Conservation (phyloP, 2,113 vertebrate species). For the Polypterus bichir region DNA sequence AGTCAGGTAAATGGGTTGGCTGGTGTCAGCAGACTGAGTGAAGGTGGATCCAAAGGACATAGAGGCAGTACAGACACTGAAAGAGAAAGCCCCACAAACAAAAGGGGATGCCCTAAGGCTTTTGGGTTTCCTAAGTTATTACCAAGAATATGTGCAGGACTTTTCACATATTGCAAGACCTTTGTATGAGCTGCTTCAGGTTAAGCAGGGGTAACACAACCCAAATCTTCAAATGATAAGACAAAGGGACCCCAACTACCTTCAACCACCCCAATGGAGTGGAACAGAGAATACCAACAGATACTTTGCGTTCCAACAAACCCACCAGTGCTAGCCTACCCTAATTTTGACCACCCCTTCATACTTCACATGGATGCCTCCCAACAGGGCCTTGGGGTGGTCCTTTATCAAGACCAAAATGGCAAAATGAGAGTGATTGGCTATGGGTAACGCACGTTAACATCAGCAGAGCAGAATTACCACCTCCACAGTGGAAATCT, state of each 20-base stretch:
- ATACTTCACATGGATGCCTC: not conserved
- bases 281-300: too few species aligned
- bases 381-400: not conserved
- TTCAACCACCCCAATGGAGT: too few species aligned
- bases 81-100: not conserved
- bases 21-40: not conserved
- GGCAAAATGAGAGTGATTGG: not conserved
- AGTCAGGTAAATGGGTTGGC: not conserved
- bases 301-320: not conserved
- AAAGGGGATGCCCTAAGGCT: not conserved
- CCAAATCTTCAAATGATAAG: not conserved
- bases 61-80: slow-evolving; percentile 15
- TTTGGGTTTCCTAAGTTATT: not conserved
- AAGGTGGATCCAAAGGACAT: slow-evolving; percentile 1
- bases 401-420: not conserved
- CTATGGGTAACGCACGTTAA: not conserved
- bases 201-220: too few species aligned
- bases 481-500: not conserved
- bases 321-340: not conserved
- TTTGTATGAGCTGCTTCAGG: too few species aligned
- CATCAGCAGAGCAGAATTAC: not conserved
- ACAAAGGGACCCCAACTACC: too few species aligned
- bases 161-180: too few species aligned
- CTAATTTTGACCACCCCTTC: not conserved
- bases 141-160: not conserved